phyloP scores from a whole-genome alignment of 1,140 invertebrate species.

The Epicauta chinensis region DNA sequence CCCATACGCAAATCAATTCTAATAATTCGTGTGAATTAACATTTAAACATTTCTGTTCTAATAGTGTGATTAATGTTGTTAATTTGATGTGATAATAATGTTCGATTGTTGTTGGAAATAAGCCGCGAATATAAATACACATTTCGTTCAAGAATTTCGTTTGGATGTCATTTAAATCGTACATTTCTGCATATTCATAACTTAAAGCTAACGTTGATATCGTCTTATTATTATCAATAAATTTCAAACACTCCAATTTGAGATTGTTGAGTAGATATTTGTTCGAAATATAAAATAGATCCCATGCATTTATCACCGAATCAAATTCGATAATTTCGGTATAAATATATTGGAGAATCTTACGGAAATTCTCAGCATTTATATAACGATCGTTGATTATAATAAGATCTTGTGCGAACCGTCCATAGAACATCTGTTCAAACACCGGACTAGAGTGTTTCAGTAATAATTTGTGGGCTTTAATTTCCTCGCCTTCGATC shows the following conservation, averaged over 20 bases:
- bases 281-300: conserved; percentile 49
- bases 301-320: conserved; percentile 48
- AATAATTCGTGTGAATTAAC: conserved; percentile 46
- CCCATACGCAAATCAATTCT: conserved; percentile 47
- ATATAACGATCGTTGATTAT: conserved; percentile 44
- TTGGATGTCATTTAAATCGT: conserved; percentile 45
- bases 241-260: conserved; percentile 44
- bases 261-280: conserved; percentile 52
- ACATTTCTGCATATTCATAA: conserved; percentile 49
- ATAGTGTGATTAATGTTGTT: conserved; percentile 43
- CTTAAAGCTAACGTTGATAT: conserved; percentile 48
- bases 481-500: conserved; percentile 47
- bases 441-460: conserved; percentile 67
- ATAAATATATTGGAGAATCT: conserved; percentile 51
- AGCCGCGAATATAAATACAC: conserved; percentile 44
- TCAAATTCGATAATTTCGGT: conserved; percentile 47
- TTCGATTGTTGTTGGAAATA: conserved; percentile 38
- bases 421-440: conserved; percentile 65
- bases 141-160: conserved; percentile 45
- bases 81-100: conserved; percentile 44
- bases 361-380: conserved; percentile 48
- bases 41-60: conserved; percentile 44
- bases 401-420: conserved; percentile 49
- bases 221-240: conserved; percentile 46
- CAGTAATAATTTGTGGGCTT: conserved; percentile 62